Evolutionary conservation across 2,113 vertebrate species (phyloP).

Genomic region (Alligator mississippiensis): DNA sequence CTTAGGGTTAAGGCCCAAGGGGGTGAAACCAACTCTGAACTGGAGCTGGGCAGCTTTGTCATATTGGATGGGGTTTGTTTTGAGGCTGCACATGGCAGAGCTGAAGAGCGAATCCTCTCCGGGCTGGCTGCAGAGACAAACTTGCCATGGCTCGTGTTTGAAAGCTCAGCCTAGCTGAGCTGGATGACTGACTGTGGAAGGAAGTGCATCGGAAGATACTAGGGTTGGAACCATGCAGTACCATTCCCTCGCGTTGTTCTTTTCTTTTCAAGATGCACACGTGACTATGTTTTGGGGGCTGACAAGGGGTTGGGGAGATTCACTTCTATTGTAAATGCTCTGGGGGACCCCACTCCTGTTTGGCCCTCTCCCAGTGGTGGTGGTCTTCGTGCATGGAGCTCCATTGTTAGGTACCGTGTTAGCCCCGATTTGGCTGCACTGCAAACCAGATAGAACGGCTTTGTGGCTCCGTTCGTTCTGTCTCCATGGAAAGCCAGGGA

Average conservation of each 20-base stretch:
- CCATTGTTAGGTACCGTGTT: neutral
- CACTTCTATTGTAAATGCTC: neutral
- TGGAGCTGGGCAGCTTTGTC: neutral
- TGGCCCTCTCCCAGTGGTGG: accelerated
- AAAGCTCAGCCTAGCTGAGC: neutral
- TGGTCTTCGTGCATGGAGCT: neutral
- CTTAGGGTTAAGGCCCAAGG: neutral
- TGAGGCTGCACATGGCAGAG: conserved; percentile 34
- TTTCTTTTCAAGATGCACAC: conserved; percentile 12
- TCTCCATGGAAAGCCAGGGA: neutral
- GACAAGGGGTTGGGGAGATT: neutral
- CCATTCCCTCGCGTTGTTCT: conserved; percentile 44
- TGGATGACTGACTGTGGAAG: conserved; percentile 12
- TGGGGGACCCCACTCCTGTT: neutral
- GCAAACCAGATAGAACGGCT: neutral
- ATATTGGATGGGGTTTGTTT: neutral
- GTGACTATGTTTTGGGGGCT: neutral
- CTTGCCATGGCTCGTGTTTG: conserved; percentile 5
- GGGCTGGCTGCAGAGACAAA: conserved; percentile 37
- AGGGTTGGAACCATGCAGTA: neutral
- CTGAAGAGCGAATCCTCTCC: conserved; percentile 14
- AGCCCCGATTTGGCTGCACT: neutral
- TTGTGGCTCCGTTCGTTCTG: neutral
- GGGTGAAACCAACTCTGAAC: neutral
- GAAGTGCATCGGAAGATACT: conserved; percentile 71